Percentiles rank a stretch among this genome's conserved stretches.
Conservation (phyloP, 2,888 invertebrate species). For the Macroteleia sp. region DNA sequence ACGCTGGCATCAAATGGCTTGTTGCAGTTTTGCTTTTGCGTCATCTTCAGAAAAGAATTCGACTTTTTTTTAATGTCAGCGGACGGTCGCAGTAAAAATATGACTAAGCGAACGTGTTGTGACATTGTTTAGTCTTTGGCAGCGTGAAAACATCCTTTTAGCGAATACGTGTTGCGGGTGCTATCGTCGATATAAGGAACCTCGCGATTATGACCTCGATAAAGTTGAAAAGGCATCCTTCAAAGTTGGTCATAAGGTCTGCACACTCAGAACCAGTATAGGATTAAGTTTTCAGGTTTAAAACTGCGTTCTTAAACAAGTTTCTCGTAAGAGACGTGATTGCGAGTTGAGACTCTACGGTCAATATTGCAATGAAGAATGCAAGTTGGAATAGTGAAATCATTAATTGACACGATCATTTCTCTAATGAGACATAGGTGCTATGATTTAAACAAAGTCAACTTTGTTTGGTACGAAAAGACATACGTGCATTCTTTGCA, state of each 20-base stretch:
- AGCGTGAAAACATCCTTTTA: conserved; percentile 4
- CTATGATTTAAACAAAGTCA: neutral
- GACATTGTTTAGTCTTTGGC: conserved; percentile 24
- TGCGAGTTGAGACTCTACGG: neutral
- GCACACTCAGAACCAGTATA: no score
- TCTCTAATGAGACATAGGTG: conserved; percentile 6
- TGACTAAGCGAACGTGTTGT: conserved; percentile 4
- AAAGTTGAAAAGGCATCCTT: no score
- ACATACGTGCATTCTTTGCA: no score
- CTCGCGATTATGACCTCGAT: no score
- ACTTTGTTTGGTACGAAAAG: neutral
- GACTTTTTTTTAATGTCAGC: conserved; percentile 16
- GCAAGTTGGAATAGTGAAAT: conserved; percentile 8
- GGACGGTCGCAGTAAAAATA: conserved; percentile 24
- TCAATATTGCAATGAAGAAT: neutral
- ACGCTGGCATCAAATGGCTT: no score
- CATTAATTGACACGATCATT: conserved; percentile 16
- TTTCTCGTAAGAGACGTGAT: neutral
- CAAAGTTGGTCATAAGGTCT: no score
- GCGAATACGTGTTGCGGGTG: no score
- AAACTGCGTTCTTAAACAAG: conserved; percentile 9
- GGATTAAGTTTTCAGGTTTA: conserved; percentile 17
- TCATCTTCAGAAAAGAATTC: conserved; percentile 5
- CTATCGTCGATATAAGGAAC: no score
- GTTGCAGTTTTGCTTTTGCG: conserved; percentile 3